phyloP scores from a whole-genome alignment of 2,113 vertebrate species.

The Neolamprologus sp. region DNA sequence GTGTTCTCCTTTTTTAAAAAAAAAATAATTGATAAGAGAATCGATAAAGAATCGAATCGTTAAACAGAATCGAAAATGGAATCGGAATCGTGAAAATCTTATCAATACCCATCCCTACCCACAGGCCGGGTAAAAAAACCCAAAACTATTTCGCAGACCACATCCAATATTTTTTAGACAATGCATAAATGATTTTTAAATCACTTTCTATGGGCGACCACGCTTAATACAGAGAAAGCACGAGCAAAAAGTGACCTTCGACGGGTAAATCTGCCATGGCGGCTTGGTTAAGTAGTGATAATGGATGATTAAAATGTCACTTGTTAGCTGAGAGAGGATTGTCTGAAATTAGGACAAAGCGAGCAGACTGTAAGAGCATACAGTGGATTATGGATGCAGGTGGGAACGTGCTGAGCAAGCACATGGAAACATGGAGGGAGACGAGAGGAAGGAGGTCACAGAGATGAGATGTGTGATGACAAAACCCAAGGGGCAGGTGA shows the following conservation, averaged over 20 bases:
- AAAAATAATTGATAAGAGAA: no score
- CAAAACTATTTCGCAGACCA: not conserved
- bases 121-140: fast-evolving
- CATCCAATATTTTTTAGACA: not conserved
- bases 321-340: conserved; percentile 20
- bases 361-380: not conserved
- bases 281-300: conserved; percentile 17
- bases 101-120: no score
- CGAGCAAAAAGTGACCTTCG: conserved; percentile 12
- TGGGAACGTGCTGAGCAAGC: conserved; percentile 15
- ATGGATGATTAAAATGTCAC: conserved; percentile 49
- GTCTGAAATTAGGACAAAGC: conserved; percentile 42
- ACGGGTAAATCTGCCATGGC: not conserved
- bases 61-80: no score
- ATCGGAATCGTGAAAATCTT: no score
- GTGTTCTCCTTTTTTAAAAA: no score
- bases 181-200: not conserved
- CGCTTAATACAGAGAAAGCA: not conserved
- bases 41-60: no score
- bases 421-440: not conserved
- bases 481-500: not conserved
- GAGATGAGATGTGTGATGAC: not conserved
- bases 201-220: not conserved
- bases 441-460: not conserved
- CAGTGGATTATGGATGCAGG: conserved; percentile 35